Conservation (phyloP, 2,113 vertebrate species). For the Hippocampus guttulatus region DNA sequence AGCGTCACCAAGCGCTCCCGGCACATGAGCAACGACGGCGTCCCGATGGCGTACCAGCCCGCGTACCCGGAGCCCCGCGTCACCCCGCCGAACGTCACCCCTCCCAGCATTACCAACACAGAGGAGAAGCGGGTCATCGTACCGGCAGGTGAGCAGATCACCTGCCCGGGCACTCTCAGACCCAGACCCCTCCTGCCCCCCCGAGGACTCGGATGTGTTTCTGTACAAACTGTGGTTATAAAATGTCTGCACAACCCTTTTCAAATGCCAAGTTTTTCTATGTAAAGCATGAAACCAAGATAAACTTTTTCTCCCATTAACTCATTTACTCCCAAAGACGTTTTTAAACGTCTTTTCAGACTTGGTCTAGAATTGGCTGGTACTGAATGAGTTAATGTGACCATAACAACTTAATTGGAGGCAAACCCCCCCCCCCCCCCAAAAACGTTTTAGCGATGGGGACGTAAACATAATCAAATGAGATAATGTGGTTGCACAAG, state of each 20-base stretch:
- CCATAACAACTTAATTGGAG: no score
- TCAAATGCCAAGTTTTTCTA: background rate
- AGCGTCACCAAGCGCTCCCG: slow-evolving; percentile 69
- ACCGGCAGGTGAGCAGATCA: slow-evolving; percentile 70
- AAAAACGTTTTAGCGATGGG: no score
- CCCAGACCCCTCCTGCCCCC: background rate
- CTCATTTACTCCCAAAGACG: no score
- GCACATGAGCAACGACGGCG: slow-evolving; percentile 70
- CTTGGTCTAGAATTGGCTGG: no score
- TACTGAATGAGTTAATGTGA: no score
- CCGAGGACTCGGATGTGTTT: slow-evolving; percentile 2
- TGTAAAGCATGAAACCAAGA: background rate
- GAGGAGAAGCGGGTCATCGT: slow-evolving; percentile 85
- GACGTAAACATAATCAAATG: no score
- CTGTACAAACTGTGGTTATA: background rate
- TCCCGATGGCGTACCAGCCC: slow-evolving; percentile 63
- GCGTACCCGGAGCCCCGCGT: slow-evolving; percentile 67
- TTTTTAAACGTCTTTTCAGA: no score
- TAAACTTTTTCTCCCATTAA: no score
- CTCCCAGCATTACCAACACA: slow-evolving; percentile 50
- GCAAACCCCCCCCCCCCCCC: no score
- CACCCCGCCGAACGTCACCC: slow-evolving; percentile 64
- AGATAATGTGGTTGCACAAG: no score
- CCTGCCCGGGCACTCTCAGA: background rate
- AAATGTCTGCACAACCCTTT: background rate